Percentiles rank a stretch among this genome's conserved stretches.
These are phyloP conservation scores for Saguinus imperator DNA, from an alignment of 2,113 vertebrate species.

Conservation along the genomic window DNA sequence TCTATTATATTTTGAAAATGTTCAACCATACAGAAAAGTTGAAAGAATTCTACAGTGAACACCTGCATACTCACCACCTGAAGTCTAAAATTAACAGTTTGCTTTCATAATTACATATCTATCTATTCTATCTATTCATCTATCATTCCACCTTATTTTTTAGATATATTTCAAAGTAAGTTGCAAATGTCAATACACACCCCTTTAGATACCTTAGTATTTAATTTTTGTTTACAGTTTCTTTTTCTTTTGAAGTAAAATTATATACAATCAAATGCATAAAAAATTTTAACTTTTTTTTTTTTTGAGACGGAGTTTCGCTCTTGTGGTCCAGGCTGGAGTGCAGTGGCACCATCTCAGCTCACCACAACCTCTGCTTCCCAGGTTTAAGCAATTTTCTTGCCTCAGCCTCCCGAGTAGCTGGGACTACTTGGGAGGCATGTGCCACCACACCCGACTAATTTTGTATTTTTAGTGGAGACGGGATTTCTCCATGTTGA, in stretches of 20 bases:
- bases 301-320: too few relatives aligned
- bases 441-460: too few relatives aligned
- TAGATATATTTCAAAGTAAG: neutral
- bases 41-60: neutral
- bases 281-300: neutral
- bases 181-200: neutral
- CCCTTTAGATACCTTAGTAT: neutral
- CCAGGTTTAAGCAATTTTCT: too few relatives aligned
- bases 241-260: neutral
- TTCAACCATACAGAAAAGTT: constrained; percentile 12
- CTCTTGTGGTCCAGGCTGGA: too few relatives aligned
- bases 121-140: constrained; percentile 19
- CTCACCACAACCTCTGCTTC: too few relatives aligned
- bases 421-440: too few relatives aligned
- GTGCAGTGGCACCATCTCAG: too few relatives aligned
- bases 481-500: too few relatives aligned
- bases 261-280: constrained; percentile 7
- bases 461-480: too few relatives aligned
- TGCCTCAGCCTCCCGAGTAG: too few relatives aligned
- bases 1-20: constrained; percentile 24
- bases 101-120: neutral
- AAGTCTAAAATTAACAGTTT: constrained; percentile 14
- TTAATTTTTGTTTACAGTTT: constrained; percentile 12
- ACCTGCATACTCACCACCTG: neutral
- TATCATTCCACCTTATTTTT: constrained; percentile 22